phyloP scores from a whole-genome alignment of 2,888 invertebrate species.

The Glomeris marginata region DNA sequence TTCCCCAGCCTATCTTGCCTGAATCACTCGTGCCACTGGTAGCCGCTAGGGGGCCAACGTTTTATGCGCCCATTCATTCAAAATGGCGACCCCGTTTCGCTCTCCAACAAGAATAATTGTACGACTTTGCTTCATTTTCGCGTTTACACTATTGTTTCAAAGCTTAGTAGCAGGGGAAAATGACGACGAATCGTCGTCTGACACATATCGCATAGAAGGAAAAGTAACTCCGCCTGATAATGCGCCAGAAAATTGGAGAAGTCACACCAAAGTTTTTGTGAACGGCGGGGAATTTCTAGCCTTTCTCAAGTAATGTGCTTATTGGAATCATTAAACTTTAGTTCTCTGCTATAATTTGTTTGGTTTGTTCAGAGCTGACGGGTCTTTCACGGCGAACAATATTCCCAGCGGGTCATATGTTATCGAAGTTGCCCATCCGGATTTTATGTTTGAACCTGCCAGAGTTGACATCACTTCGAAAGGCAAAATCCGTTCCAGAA shows the following conservation, averaged over 20 bases:
- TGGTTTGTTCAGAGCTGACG: conserved; percentile 53
- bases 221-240: conserved; percentile 56
- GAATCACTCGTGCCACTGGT: too few species aligned
- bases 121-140: too few species aligned
- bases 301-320: conserved; percentile 46
- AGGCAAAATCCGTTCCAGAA: conserved; percentile 88
- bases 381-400: conserved; percentile 73
- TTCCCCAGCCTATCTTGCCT: too few species aligned
- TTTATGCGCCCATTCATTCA: too few species aligned
- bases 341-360: conserved; percentile 2
- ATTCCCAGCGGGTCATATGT: conserved; percentile 86
- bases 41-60: too few species aligned
- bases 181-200: conserved; percentile 37
- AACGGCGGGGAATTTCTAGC: conserved; percentile 81
- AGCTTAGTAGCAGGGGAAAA: neutral
- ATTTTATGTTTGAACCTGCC: conserved; percentile 82
- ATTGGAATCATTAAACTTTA: neutral
- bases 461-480: conserved; percentile 95
- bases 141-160: neutral
- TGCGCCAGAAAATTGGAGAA: conserved; percentile 47
- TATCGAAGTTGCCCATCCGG: conserved; percentile 78
- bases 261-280: conserved; percentile 59
- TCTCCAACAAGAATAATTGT: too few species aligned
- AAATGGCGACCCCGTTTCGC: too few species aligned
- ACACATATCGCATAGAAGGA: conserved; percentile 61